phyloP scores from a whole-genome alignment of 2,888 invertebrate genomes.

The Glaucopsyche alexis region DNA sequence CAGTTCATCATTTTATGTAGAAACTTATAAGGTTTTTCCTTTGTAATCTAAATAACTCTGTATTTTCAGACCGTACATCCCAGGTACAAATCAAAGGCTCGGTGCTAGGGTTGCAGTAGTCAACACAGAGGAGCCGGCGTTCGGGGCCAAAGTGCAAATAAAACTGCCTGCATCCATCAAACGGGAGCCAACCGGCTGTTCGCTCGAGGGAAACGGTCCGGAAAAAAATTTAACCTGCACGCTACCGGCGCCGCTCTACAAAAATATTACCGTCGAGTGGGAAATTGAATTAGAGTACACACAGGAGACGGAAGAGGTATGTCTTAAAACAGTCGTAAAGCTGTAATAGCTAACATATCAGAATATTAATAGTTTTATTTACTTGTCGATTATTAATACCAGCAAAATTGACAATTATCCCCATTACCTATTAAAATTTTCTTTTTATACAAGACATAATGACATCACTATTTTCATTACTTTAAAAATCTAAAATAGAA shows the following conservation, averaged over 20 bases:
- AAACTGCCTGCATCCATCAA: slow-evolving; percentile 56
- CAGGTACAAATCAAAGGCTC: slow-evolving; percentile 56
- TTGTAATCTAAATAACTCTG: neutral
- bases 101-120: slow-evolving; percentile 56
- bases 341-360: no score
- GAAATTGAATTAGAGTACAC: slow-evolving; percentile 65
- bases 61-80: slow-evolving; percentile 56
- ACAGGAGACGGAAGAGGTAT: slow-evolving; percentile 43
- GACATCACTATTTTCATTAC: no score
- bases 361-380: no score
- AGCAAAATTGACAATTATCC: no score
- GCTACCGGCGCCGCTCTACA: slow-evolving; percentile 58
- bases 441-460: no score
- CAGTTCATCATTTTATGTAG: no score
- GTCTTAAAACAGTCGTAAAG: no score
- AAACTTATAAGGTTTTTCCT: no score
- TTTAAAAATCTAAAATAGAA: no score
- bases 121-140: slow-evolving; percentile 67
- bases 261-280: slow-evolving; percentile 53
- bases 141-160: slow-evolving; percentile 58
- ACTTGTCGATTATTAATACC: no score
- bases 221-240: slow-evolving; percentile 55
- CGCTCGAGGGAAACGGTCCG: slow-evolving; percentile 43
- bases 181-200: slow-evolving; percentile 60
- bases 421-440: no score